phyloP scores from a whole-genome alignment of 2,888 invertebrate genomes.

The Chironomus tentans region DNA sequence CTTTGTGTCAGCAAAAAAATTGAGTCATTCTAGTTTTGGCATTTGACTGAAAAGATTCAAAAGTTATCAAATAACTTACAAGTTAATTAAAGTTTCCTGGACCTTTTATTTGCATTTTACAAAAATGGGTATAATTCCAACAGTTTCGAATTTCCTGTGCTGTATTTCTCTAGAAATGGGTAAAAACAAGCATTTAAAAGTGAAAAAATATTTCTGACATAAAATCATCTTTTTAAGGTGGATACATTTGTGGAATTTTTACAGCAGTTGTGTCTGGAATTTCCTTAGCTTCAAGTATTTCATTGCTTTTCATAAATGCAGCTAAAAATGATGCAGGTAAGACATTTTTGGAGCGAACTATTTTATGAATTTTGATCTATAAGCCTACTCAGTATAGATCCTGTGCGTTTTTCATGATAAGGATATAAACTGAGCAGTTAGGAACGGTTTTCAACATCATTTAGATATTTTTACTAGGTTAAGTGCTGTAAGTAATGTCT shows the following conservation, averaged over 20 bases:
- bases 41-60: not conserved
- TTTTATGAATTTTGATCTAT: too few species aligned
- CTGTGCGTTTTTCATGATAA: too few species aligned
- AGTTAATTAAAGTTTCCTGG: too few species aligned
- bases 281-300: not conserved
- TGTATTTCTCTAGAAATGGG: not conserved
- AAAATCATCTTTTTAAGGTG: not conserved
- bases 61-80: too few species aligned
- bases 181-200: not conserved
- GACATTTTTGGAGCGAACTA: too few species aligned
- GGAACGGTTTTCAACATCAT: too few species aligned
- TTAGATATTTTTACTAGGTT: too few species aligned
- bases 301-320: not conserved
- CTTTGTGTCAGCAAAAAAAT: not conserved
- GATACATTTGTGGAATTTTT: not conserved
- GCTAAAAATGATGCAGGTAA: not conserved
- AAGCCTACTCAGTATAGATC: too few species aligned
- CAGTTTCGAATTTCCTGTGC: not conserved
- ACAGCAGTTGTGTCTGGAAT: not conserved
- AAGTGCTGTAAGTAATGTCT: too few species aligned
- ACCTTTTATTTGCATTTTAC: not conserved
- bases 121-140: not conserved
- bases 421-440: too few species aligned
- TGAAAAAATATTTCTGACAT: not conserved
- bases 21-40: not conserved